Conservation (phyloP, 2,113 vertebrate species). For the Butastur rufipennis region DNA sequence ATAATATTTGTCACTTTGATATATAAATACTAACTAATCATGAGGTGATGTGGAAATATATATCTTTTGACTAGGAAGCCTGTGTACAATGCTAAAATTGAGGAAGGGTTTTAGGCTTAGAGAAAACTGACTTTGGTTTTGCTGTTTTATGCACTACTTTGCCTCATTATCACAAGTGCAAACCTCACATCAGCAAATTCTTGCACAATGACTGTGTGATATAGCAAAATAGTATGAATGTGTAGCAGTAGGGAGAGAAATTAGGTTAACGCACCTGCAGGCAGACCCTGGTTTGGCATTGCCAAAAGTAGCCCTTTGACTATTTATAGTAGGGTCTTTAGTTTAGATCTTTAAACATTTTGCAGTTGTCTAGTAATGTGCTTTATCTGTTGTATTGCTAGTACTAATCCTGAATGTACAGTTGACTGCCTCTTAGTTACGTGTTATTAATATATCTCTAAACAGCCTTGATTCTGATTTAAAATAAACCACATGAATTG, state of each 20-base stretch:
- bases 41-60: not conserved
- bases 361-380: not conserved
- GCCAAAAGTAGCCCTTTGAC: not conserved
- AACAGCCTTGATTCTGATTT: not conserved
- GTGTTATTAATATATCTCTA: not conserved
- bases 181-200: not conserved
- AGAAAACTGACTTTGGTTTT: not conserved
- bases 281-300: not conserved
- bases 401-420: not conserved
- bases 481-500: not conserved
- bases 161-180: not conserved
- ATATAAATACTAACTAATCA: not conserved
- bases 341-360: not conserved
- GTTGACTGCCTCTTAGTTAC: not conserved
- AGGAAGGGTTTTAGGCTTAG: not conserved
- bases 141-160: not conserved
- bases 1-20: not conserved
- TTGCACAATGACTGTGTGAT: not conserved
- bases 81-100: not conserved
- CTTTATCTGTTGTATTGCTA: not conserved
- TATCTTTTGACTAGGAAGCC: not conserved
- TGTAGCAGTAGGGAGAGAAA: not conserved
- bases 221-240: not conserved
- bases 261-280: not conserved
- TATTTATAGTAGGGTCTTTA: not conserved